Conservation (phyloP, 2,797 vertebrate genomes). For the Petrocephalus schoutedeni region DNA sequence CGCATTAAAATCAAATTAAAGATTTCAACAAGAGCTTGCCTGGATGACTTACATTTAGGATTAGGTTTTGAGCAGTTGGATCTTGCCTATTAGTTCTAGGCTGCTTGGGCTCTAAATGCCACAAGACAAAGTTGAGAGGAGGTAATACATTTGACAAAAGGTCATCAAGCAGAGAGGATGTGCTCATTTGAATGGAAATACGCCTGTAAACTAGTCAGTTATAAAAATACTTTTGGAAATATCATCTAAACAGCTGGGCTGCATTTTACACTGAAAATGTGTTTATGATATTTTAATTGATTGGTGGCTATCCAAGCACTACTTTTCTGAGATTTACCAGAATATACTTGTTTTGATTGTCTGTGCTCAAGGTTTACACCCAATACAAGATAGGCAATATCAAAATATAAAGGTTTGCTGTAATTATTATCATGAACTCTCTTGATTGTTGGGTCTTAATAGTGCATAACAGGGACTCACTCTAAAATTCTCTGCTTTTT, state of each 20-base stretch:
- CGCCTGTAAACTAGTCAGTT: slow-evolving; percentile 49
- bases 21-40: slow-evolving; percentile 56
- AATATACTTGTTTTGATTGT: not conserved
- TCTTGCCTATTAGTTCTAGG: slow-evolving; percentile 60
- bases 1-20: slow-evolving; percentile 78
- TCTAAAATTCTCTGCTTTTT: not conserved
- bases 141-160: slow-evolving; percentile 59
- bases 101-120: slow-evolving; percentile 64
- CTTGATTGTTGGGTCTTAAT: not conserved
- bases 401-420: not conserved
- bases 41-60: slow-evolving; percentile 58
- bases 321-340: not conserved
- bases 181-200: slow-evolving; percentile 61
- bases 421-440: not conserved
- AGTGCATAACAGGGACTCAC: not conserved
- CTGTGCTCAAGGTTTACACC: not conserved
- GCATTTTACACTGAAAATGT: slow-evolving; percentile 54
- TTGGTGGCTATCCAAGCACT: not conserved
- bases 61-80: slow-evolving; percentile 52
- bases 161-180: slow-evolving; percentile 69
- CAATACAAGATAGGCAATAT: not conserved
- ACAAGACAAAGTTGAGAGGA: slow-evolving; percentile 63
- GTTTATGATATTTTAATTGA: slow-evolving; percentile 36
- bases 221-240: not conserved
- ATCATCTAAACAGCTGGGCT: slow-evolving; percentile 44